Percentiles rank a stretch among this genome's conserved stretches.
Evolutionary conservation across 2,113 vertebrate species (phyloP).

Genomic region (Epinephelus moara): DNA sequence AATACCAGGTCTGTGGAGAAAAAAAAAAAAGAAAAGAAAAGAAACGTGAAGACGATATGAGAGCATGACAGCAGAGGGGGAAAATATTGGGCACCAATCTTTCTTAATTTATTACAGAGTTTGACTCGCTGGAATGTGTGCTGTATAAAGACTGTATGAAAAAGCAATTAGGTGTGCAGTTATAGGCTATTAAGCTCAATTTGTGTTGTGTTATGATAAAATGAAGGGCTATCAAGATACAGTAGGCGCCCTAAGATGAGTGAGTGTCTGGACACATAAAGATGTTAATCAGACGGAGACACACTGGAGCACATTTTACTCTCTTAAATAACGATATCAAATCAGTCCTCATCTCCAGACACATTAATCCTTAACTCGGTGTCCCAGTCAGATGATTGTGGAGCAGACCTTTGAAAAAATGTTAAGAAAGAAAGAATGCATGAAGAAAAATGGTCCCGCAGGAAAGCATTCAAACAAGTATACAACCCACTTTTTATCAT

Average conservation of each 20-base stretch:
- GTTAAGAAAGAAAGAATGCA: background rate
- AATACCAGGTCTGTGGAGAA: constrained; percentile 20
- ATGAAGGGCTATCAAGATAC: constrained; percentile 71
- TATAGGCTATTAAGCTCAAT: constrained; percentile 73
- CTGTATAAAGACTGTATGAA: constrained; percentile 47
- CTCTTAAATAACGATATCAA: constrained; percentile 35
- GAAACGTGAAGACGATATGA: constrained; percentile 44
- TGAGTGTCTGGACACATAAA: constrained; percentile 25
- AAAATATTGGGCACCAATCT: constrained; percentile 57
- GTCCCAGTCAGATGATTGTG: background rate
- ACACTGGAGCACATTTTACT: constrained; percentile 47
- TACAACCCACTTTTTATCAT: background rate
- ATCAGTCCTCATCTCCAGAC: constrained; percentile 49
- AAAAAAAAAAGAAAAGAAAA: background rate
- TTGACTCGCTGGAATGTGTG: constrained; percentile 74
- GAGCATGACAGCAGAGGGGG: constrained; percentile 40
- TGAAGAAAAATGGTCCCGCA: background rate
- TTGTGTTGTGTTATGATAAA: constrained; percentile 69
- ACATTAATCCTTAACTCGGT: constrained; percentile 21
- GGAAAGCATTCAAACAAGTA: background rate
- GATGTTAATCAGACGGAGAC: constrained; percentile 26
- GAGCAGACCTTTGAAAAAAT: background rate
- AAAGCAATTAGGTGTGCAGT: constrained; percentile 78
- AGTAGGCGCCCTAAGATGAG: constrained; percentile 51
- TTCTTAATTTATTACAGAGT: constrained; percentile 73